Evolutionary conservation across 2,113 vertebrate genomes (phyloP).

Genomic region (Podilymbus podiceps): DNA sequence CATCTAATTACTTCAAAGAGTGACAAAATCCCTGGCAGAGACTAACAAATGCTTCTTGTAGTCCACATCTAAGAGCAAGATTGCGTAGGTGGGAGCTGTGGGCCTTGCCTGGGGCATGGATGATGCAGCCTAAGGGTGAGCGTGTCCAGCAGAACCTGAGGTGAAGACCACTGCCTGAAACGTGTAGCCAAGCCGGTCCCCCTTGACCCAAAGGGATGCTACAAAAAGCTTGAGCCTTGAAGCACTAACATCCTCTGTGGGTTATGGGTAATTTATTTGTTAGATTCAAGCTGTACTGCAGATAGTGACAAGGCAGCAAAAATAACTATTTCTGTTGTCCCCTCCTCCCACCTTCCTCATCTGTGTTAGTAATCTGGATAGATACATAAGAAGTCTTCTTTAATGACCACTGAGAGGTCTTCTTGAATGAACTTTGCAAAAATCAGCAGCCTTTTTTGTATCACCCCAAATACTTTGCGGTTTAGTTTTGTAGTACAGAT

Average conservation of each 20-base stretch:
- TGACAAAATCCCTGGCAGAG: background rate
- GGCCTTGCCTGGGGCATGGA: background rate
- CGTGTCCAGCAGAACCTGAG: background rate
- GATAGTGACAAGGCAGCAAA: background rate
- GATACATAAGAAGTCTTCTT: background rate
- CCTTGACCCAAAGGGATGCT: background rate
- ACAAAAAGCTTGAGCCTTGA: background rate
- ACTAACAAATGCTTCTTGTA: slow-evolving; percentile 2
- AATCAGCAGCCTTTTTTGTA: background rate
- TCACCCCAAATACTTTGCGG: background rate
- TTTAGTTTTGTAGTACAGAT: background rate
- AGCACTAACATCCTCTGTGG: background rate
- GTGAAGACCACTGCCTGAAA: background rate
- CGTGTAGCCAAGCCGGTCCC: fast-evolving
- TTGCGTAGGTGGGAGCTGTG: background rate
- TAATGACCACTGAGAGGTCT: background rate
- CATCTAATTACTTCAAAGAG: slow-evolving; percentile 13
- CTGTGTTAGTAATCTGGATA: background rate
- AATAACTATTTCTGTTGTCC: background rate
- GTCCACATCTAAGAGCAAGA: background rate
- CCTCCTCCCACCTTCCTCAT: background rate
- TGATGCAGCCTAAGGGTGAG: background rate
- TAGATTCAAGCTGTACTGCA: background rate
- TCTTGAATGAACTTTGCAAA: background rate
- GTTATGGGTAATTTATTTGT: background rate